These are phyloP conservation scores for Arrhamphus sclerolepis DNA, from an alignment of 2,797 vertebrate genomes.

Conservation along the genomic window DNA sequence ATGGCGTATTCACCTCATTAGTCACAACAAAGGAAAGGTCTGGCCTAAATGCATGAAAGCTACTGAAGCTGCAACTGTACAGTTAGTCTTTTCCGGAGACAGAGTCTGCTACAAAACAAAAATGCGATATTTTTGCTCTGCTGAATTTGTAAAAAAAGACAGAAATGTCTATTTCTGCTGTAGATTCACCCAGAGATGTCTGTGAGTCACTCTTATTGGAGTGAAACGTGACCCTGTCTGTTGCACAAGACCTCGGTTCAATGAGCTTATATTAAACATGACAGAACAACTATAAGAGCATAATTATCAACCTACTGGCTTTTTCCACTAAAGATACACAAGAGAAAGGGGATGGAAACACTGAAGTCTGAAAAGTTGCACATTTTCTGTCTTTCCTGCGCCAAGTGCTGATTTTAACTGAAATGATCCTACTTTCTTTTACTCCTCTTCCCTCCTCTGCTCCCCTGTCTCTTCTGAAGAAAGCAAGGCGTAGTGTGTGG, in stretches of 20 bases:
- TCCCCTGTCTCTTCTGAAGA: constrained; percentile 67
- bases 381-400: constrained; percentile 31
- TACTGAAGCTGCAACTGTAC: constrained; percentile 42
- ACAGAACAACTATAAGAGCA: constrained; percentile 1
- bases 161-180: constrained; percentile 13
- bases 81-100: constrained; percentile 45
- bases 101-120: constrained; percentile 28
- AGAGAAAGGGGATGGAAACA: too few species aligned
- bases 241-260: neutral
- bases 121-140: constrained; percentile 27
- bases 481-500: constrained; percentile 71
- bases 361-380: too few species aligned
- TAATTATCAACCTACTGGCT: neutral
- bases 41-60: constrained; percentile 50
- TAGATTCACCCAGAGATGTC: constrained; percentile 4
- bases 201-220: too few species aligned
- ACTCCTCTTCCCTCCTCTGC: constrained; percentile 65
- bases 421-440: constrained; percentile 60
- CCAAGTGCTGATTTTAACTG: constrained; percentile 34
- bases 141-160: neutral
- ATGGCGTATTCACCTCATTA: constrained; percentile 69
- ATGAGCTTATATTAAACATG: neutral
- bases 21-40: constrained; percentile 65
- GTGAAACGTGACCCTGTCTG: too few species aligned
- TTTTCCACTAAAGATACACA: neutral